Evolutionary conservation across 2,888 invertebrate species (phyloP).

Genomic region (Callyntrura guangdongensis): DNA sequence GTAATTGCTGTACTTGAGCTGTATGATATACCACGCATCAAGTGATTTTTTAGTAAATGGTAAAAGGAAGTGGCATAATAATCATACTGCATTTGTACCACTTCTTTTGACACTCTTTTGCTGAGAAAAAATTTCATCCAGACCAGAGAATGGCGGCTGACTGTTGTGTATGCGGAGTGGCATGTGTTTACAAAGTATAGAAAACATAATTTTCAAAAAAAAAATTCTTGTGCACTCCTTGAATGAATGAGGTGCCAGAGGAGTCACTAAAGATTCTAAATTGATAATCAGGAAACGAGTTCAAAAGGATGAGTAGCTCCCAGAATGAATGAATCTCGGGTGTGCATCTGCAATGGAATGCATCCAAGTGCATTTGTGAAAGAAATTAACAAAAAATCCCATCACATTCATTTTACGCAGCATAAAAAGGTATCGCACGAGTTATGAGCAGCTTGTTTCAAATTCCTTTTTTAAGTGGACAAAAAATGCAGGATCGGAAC

Average conservation of each 20-base stretch:
- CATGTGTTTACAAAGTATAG: conserved; percentile 1
- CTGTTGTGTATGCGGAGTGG: too few relatives aligned
- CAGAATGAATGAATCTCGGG: conserved; percentile 1
- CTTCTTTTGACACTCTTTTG: not conserved
- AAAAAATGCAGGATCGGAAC: not conserved
- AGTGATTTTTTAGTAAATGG: not conserved
- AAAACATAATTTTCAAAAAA: conserved; percentile 25
- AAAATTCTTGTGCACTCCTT: conserved; percentile 6
- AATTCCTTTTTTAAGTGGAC: conserved; percentile 50
- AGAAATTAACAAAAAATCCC: not conserved
- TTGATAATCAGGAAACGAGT: conserved; percentile 1
- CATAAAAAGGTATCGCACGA: conserved; percentile 45
- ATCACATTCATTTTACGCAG: not conserved
- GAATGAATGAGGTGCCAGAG: conserved; percentile 47
- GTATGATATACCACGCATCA: too few relatives aligned
- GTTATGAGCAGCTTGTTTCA: conserved; percentile 11
- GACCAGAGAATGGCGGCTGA: too few relatives aligned
- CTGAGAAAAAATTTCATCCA: not conserved
- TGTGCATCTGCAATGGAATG: not conserved
- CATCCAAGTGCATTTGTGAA: conserved; percentile 36
- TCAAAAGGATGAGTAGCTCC: not conserved
- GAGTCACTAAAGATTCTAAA: not conserved
- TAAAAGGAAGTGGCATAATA: not conserved
- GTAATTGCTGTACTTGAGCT: conserved; percentile 46
- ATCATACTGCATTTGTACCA: conserved; percentile 11